Evolutionary conservation across 2,888 invertebrate species (phyloP).

Genomic region (Andrena bicolor): DNA sequence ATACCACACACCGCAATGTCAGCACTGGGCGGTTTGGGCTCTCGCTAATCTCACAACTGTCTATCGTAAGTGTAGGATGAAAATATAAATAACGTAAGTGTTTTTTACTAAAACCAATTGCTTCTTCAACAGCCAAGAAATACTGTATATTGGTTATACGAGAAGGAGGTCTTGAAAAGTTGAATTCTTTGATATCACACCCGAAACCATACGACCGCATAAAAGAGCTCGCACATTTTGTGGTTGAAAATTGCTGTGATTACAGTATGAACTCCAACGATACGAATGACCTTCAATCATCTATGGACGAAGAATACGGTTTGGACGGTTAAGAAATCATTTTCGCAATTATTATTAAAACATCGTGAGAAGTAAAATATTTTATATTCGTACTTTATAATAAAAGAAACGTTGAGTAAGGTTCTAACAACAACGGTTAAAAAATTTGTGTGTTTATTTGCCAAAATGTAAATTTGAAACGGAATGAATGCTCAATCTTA

Average conservation of each 20-base stretch:
- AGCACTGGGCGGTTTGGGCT: slow-evolving; percentile 99
- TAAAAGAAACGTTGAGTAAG: slow-evolving; percentile 43
- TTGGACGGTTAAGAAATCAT: slow-evolving; percentile 59
- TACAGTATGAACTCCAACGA: slow-evolving; percentile 56
- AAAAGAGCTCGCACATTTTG: slow-evolving; percentile 89
- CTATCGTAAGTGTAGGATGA: slow-evolving; percentile 90
- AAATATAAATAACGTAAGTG: neutral
- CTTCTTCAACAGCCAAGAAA: slow-evolving; percentile 90
- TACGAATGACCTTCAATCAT: slow-evolving; percentile 53
- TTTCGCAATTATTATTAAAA: slow-evolving; percentile 26
- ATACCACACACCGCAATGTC: slow-evolving; percentile 95
- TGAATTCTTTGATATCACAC: slow-evolving; percentile 89
- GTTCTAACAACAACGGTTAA: slow-evolving; percentile 26
- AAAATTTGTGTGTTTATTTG: slow-evolving; percentile 35
- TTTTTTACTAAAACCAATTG: slow-evolving; percentile 30
- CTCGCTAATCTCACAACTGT: slow-evolving; percentile 97
- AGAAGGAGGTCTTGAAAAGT: slow-evolving; percentile 93
- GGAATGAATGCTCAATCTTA: slow-evolving; percentile 43
- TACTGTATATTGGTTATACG: slow-evolving; percentile 95
- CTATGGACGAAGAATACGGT: slow-evolving; percentile 63
- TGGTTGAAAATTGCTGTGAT: slow-evolving; percentile 88
- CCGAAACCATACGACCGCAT: slow-evolving; percentile 89
- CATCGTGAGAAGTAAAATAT: slow-evolving; percentile 36
- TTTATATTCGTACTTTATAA: slow-evolving; percentile 31
- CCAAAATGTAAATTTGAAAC: slow-evolving; percentile 48